Evolutionary conservation across 2,113 vertebrate species (phyloP), one percentile per base, ranked within the genome.

Genomic region (Eptesicus fuscus): DNA sequence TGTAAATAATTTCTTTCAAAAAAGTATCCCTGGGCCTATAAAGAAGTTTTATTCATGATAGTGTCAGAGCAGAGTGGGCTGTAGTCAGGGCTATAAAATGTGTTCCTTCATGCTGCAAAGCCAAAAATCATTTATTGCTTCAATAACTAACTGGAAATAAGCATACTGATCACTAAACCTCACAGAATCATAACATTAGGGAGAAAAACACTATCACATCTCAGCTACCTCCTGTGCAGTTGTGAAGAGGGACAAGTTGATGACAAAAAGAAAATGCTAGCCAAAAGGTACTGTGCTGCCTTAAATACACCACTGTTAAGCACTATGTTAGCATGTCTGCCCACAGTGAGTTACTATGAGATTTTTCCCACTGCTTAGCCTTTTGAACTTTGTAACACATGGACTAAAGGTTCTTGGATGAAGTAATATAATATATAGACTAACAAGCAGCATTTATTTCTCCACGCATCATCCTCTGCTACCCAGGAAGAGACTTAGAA

Each of bases 91-190:
- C 74, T 59, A 12, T 42, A 65, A 88, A 83, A 40, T 32, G 25
- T 16, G 28, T 82, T 87, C 70, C 76, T 90, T 47, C 76, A 35
- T 76, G 80, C n/a, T 65, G 47, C 69, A 86, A 78, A 94, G 78
- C 82, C 93, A 90, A 56, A 88, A 85, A 37, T n/a, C 88, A 65
- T 71, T 89, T 93, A 89, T 35, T 84, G 84, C 71, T 95, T n/a
- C 51, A 49, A 0, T 96, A 95, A 95, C 96, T 95, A 91, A 95
- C 73, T 83, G 53, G 37, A 89, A 69, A 61, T 94, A 87, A 96
- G 59, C 7, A 18, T 71, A 71, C 74, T 77, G 32, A 63, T 80
- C 69, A 61, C 67, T 91, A 83, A 95, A 44, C 51, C 77, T 88
- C 94, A 77, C 53, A 73, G 83, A 96, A 80, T 83, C 61, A n/a